Base-by-base conservation (phyloP, 2,888 invertebrate genomes). In the Morpho helenor region DNA sequence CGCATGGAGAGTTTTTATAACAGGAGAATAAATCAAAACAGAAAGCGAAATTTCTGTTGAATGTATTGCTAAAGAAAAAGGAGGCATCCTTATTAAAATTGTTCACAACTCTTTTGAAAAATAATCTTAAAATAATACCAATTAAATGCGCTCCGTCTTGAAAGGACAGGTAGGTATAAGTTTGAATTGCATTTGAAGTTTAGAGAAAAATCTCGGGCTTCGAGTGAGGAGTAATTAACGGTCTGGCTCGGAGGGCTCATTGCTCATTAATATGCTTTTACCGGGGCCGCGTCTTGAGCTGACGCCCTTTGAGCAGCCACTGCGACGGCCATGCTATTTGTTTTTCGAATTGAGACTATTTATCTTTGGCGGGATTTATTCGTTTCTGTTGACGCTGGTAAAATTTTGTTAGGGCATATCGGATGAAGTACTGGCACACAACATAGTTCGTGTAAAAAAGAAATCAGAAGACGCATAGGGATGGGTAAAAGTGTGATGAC, bases 201-300 rank as follows among this genome's bases (percentile, higher is more conserved):
- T 61, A 63, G 56, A 52, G 61, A 55, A 61, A 62, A 55, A 47
- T 59, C 63, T 60, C 43, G 43, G 52, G 55, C 54, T 60, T 63
- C 52, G 54, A 57, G 60, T 58, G 46, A 40, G 59, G 47, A 61
- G 66, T 70, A 70, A 72, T 72, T 72, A 73, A 69, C 65, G 68
- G 67, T 65, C 70, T 69, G 68, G 63, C 60, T 60, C 64, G 61
- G 57, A 66, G 68, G 55, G 63, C 54, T 62, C 68, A 68, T 71
- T 68, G 68, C 70, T 71, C 69, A 66, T 71, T 70, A 71, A 71
- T 73, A 71, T 60, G 64, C 65, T 64, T 62, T 71, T 69, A 68
- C 65, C 65, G 61, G 63, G 58, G 41, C 57, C 57, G 53, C 53
- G 56, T 57, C 48, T 59, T 60, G 50, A 54, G 53, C 60, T 49